A percentile compares a stretch with the other conserved stretches of the same genome.
phyloP scores from a whole-genome alignment of 2,888 invertebrate species.

The Steinernema carpocapsae region DNA sequence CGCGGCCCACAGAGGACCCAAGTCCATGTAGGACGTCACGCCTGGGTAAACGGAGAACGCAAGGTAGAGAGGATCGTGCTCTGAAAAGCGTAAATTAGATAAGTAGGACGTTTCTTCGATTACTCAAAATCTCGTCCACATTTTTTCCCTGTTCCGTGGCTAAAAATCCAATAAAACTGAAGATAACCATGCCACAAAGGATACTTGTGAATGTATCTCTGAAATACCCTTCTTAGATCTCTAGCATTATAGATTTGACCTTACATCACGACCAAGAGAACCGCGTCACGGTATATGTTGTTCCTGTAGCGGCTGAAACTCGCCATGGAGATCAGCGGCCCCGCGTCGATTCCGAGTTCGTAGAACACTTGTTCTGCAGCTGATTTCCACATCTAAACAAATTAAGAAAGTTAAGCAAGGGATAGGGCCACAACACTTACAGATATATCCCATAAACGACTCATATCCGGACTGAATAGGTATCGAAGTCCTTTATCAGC shows the following conservation, averaged over 20 bases:
- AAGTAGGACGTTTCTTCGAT: conserved; percentile 30
- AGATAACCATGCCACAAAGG: conserved; percentile 65
- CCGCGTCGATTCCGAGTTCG: conserved; percentile 70
- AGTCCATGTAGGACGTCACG: conserved; percentile 63
- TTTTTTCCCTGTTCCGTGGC: conserved; percentile 51
- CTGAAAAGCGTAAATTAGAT: conserved; percentile 43
- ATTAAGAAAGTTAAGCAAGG: no score
- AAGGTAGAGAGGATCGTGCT: conserved; percentile 62
- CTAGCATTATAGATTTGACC: conserved; percentile 30
- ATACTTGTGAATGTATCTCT: conserved; percentile 62
- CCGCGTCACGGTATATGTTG: conserved; percentile 66
- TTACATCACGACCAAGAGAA: conserved; percentile 60
- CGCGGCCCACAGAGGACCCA: conserved; percentile 63
- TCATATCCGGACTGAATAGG: conserved; percentile 55
- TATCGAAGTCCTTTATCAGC: conserved; percentile 61
- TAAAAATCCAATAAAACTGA: conserved; percentile 64
- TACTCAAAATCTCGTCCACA: conserved; percentile 55
- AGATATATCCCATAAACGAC: conserved; percentile 52
- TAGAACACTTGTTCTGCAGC: conserved; percentile 71
- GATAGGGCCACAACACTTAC: conserved; percentile 7
- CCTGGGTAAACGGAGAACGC: conserved; percentile 65
- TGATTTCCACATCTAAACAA: conserved; percentile 70
- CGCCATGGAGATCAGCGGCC: conserved; percentile 66
- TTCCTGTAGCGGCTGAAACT: conserved; percentile 64
- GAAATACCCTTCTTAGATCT: conserved; percentile 15